Percentiles rank a stretch among this genome's conserved stretches.
These are phyloP conservation scores for Trachythela sp. DNA, from an alignment of 64 coral and sea anemone genomes.

Conservation along the genomic window DNA sequence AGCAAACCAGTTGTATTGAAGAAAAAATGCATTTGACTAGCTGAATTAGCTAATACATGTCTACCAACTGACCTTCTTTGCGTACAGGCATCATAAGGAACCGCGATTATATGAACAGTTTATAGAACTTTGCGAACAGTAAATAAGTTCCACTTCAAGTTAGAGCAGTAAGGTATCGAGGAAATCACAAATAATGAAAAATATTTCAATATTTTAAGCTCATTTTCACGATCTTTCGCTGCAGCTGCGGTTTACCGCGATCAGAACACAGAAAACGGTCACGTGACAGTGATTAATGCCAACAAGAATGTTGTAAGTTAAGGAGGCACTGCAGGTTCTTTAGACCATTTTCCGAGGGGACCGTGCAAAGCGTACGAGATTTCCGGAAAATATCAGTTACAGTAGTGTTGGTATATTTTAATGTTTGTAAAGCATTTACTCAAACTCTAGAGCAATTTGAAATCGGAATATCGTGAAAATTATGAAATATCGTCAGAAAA, in stretches of 20 bases:
- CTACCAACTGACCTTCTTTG: conserved; percentile 6
- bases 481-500: too few species aligned
- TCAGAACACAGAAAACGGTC: not conserved
- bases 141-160: not conserved
- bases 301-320: not conserved
- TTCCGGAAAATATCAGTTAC: too few species aligned
- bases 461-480: too few species aligned
- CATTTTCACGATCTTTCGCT: not conserved
- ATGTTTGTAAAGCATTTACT: too few species aligned
- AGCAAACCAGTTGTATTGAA: not conserved
- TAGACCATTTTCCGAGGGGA: too few species aligned
- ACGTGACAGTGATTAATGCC: conserved; percentile 11
- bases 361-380: too few species aligned
- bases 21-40: not conserved
- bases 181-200: not conserved
- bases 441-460: too few species aligned
- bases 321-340: not conserved
- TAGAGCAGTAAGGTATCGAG: not conserved
- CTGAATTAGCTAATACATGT: not conserved
- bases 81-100: conserved; percentile 18
- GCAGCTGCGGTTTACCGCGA: conserved; percentile 7
- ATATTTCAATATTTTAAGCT: not conserved
- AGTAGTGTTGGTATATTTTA: too few species aligned
- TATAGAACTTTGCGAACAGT: not conserved
- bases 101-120: not conserved